phyloP scores from a whole-genome alignment of 2,797 vertebrate genomes.

The Sphenodon punctatus region DNA sequence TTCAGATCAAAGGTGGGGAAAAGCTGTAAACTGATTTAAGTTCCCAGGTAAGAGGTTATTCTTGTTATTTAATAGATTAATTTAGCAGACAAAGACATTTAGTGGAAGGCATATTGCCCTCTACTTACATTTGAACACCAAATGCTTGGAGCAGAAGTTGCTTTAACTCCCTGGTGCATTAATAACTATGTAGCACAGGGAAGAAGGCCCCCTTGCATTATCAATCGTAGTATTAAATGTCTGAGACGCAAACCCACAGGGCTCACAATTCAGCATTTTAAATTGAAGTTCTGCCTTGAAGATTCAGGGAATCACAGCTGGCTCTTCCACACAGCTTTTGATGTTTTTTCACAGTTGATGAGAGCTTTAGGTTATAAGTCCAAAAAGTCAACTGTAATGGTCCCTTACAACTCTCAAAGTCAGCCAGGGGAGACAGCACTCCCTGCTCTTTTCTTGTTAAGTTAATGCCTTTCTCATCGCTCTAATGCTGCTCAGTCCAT shows the following conservation, averaged over 20 bases:
- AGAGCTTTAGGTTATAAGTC: background rate
- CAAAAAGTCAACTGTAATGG: background rate
- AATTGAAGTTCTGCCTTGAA: constrained; percentile 34
- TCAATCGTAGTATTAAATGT: constrained; percentile 26
- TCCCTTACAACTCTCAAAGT: background rate
- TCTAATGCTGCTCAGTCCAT: background rate
- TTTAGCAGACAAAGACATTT: background rate
- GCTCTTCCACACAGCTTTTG: constrained; percentile 17
- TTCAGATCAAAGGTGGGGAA: background rate
- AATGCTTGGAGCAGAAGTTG: constrained; percentile 7
- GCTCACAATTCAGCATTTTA: constrained; percentile 29
- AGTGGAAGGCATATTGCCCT: background rate
- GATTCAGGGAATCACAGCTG: background rate
- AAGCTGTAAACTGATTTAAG: background rate
- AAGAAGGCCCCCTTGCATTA: constrained; percentile 1
- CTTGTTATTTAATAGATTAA: background rate
- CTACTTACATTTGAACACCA: background rate
- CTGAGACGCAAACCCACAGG: constrained; percentile 28
- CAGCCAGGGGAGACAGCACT: background rate
- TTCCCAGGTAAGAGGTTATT: background rate
- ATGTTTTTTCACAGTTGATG: background rate
- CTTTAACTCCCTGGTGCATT: background rate
- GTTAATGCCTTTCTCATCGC: background rate
- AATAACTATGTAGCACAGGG: constrained; percentile 9
- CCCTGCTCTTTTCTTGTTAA: background rate